phyloP scores from a whole-genome alignment of 2,113 vertebrate genomes.

The Rana temporaria region DNA sequence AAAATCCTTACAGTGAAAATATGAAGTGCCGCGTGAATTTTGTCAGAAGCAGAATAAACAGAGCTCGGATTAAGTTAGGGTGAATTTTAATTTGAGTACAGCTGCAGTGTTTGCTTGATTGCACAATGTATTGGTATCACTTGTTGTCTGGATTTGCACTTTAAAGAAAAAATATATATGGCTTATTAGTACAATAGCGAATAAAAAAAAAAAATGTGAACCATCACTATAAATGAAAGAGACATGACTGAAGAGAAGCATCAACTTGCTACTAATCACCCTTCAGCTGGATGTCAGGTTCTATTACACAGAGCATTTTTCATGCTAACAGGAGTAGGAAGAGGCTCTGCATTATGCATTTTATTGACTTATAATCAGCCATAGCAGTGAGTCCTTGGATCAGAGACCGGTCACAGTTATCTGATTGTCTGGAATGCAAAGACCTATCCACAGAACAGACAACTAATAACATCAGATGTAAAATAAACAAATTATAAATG shows the following conservation, averaged over 20 bases:
- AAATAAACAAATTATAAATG: conserved; percentile 33
- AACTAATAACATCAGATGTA: conserved; percentile 40
- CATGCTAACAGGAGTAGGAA: not conserved
- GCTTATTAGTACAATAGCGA: not conserved
- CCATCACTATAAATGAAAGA: not conserved
- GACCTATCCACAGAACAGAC: conserved; percentile 5
- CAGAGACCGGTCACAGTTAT: conserved; percentile 40
- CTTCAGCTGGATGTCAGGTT: conserved; percentile 26
- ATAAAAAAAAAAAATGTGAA: not conserved
- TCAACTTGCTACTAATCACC: conserved; percentile 5
- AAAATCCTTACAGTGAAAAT: too few species aligned
- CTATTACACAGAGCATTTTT: conserved; percentile 26
- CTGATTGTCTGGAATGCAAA: conserved; percentile 39
- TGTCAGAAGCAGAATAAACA: too few species aligned
- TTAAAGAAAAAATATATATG: not conserved
- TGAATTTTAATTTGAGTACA: too few species aligned
- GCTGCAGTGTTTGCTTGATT: too few species aligned
- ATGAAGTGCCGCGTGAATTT: too few species aligned
- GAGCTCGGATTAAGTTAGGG: too few species aligned
- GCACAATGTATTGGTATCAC: too few species aligned
- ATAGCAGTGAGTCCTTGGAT: not conserved
- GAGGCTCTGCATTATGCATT: conserved; percentile 9
- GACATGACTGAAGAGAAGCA: not conserved
- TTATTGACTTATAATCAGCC: conserved; percentile 18
- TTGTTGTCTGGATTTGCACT: not conserved